Conservation (phyloP, 1,140 invertebrate genomes). For the Macrobrachium rosenbergii region DNA sequence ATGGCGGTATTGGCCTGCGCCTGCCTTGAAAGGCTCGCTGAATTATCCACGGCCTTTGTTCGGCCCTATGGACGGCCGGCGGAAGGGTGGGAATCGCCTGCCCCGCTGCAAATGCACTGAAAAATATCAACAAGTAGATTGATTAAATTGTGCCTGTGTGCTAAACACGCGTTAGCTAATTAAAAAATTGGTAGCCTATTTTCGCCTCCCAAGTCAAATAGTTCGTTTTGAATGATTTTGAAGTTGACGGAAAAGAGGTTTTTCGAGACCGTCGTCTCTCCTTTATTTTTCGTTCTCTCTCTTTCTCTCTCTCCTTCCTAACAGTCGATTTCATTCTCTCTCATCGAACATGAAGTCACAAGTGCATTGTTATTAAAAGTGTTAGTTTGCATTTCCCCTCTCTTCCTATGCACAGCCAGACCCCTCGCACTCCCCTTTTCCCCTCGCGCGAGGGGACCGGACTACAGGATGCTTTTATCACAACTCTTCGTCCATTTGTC, state of each 20-base stretch:
- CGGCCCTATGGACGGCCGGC: constrained; percentile 55
- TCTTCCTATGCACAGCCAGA: constrained; percentile 49
- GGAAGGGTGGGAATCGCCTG: constrained; percentile 56
- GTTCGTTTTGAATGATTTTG: no score
- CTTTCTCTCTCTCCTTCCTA: no score
- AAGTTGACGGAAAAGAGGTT: no score
- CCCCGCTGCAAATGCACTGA: constrained; percentile 50
- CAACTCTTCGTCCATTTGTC: constrained; percentile 55
- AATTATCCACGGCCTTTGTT: constrained; percentile 59
- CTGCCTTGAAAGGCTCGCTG: constrained; percentile 40
- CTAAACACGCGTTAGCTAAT: neutral
- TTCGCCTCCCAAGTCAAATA: no score
- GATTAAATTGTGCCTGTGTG: constrained; percentile 52
- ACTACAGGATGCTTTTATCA: constrained; percentile 54
- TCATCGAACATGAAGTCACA: constrained; percentile 60
- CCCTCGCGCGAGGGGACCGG: constrained; percentile 26
- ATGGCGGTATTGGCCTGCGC: constrained; percentile 17
- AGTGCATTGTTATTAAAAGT: constrained; percentile 64
- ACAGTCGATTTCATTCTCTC: constrained; percentile 18
- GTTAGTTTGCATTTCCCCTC: constrained; percentile 63
- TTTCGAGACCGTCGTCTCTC: no score
- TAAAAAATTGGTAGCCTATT: no score
- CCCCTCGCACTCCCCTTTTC: constrained; percentile 29
- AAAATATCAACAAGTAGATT: constrained; percentile 64
- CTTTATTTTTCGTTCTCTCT: no score